A percentile compares a stretch with the other conserved stretches of the same genome.
These are phyloP conservation scores for Ligdia adustata DNA, from an alignment of 2,888 invertebrate species.

Conservation along the genomic window DNA sequence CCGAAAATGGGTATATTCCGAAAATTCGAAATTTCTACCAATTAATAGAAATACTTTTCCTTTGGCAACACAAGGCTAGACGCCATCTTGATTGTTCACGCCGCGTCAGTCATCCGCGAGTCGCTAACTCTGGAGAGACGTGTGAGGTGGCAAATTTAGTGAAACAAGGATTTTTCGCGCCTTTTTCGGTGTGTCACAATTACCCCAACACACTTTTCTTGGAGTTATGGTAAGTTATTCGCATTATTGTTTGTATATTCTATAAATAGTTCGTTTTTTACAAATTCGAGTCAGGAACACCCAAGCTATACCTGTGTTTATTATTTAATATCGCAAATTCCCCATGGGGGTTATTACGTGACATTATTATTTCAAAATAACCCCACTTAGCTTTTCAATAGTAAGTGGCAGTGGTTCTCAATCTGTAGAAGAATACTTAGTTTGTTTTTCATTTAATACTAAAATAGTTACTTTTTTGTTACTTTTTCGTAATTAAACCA, in stretches of 20 bases:
- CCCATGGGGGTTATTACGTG: slow-evolving; percentile 1
- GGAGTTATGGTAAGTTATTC: background rate
- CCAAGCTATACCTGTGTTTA: background rate
- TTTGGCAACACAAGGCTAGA: background rate
- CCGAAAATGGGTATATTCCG: background rate
- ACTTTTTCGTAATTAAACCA: background rate
- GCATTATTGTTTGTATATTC: background rate
- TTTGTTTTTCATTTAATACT: slow-evolving; percentile 1
- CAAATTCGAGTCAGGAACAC: background rate
- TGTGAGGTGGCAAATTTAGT: background rate
- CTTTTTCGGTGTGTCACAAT: background rate
- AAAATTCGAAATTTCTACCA: background rate
- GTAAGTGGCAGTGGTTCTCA: slow-evolving; percentile 1
- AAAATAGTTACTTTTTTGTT: background rate
- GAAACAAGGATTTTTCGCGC: background rate
- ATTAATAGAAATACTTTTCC: background rate
- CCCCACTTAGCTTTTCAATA: slow-evolving; percentile 1
- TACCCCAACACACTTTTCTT: background rate
- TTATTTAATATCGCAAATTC: background rate
- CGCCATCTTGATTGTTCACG: background rate
- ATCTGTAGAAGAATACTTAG: background rate
- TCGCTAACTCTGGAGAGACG: background rate
- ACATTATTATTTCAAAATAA: background rate
- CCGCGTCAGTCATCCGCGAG: background rate
- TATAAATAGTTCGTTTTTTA: background rate